A percentile compares a stretch with the other conserved stretches of the same genome.
Evolutionary conservation across 2,113 vertebrate species (phyloP).

Genomic region (Amphilophus citrinellus): DNA sequence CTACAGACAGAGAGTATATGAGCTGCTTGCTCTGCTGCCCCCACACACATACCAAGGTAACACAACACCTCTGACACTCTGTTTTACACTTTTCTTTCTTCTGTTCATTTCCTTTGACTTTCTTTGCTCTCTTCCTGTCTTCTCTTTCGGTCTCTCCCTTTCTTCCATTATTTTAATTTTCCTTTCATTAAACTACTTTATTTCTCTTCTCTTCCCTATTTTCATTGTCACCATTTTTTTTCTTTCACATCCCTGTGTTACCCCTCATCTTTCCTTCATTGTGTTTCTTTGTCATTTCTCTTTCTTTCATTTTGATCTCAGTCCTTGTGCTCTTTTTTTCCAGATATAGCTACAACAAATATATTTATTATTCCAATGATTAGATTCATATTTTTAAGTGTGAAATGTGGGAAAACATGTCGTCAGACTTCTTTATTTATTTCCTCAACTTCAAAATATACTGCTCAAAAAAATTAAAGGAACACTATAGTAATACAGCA

Average conservation of each 20-base stretch:
- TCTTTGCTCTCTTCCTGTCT: not conserved
- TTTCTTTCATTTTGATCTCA: not conserved
- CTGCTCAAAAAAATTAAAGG: no score
- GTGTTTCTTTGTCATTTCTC: not conserved
- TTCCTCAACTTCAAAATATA: not conserved
- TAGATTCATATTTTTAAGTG: not conserved
- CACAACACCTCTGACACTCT: conserved; percentile 12
- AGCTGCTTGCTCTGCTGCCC: conserved; percentile 89
- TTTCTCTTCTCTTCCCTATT: not conserved
- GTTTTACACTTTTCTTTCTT: not conserved
- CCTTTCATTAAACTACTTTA: not conserved
- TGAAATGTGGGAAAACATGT: not conserved
- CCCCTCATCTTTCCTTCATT: not conserved
- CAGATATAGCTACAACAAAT: not conserved
- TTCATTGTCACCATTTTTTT: not conserved
- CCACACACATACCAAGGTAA: conserved; percentile 90
- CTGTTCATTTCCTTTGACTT: not conserved
- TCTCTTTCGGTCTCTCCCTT: not conserved
- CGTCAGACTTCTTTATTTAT: not conserved
- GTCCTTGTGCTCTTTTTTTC: not conserved
- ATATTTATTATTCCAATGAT: not conserved
- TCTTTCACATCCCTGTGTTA: not conserved
- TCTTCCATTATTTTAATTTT: not conserved
- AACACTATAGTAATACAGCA: no score
- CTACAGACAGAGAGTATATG: conserved; percentile 91